Percentiles rank a stretch among this genome's conserved stretches.
phyloP scores from a whole-genome alignment of 2,888 invertebrate genomes.

The Bellardia bayeri region DNA sequence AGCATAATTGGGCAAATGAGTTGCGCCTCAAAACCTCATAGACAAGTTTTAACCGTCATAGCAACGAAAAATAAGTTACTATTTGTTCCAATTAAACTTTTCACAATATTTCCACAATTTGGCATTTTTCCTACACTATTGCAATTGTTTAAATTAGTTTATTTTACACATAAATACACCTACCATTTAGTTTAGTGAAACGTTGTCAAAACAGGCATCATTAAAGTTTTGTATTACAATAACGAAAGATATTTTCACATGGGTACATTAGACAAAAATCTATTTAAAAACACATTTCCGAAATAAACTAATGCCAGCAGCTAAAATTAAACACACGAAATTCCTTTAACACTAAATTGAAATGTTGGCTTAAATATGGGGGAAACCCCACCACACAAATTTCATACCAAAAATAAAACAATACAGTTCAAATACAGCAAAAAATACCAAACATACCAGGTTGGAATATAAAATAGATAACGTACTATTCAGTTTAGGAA shows the following conservation, averaged over 20 bases:
- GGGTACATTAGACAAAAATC: not conserved
- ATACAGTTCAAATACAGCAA: not conserved
- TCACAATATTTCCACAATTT: not conserved
- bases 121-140: not conserved
- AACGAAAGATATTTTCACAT: not conserved
- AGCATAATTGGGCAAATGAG: no score
- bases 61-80: no score
- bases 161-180: not conserved
- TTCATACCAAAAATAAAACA: not conserved
- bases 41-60: no score
- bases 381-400: not conserved
- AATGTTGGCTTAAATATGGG: conserved; percentile 24
- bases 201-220: not conserved
- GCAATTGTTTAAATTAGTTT: not conserved
- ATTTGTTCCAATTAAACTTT: no score
- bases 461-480: conserved; percentile 22
- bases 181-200: not conserved
- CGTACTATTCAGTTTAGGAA: not conserved
- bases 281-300: conserved; percentile 9
- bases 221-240: not conserved
- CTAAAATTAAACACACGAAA: not conserved
- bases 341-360: conserved; percentile 16
- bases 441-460: conserved; percentile 17
- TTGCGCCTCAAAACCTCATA: no score
- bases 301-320: not conserved